Evolutionary conservation across 2,888 invertebrate species (phyloP), one percentile per base, ranked within the genome.

Genomic region (Ariolimax columbianus): DNA sequence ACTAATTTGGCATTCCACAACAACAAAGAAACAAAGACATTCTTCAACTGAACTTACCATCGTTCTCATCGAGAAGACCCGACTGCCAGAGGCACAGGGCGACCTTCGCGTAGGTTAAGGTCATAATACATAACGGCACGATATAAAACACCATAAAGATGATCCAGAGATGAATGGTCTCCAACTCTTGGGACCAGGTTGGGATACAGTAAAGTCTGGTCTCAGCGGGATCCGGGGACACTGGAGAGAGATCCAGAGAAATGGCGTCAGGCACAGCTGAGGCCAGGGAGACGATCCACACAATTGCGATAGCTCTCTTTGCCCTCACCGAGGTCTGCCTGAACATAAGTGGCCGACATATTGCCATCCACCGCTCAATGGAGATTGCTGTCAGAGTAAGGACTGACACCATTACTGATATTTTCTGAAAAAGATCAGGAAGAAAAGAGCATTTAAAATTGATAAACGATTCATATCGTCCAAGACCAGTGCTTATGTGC

Each of bases 301-400:
- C 97, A 88, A 97, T 95, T 77, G 96, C 95, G 88, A 97, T 97
- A 79, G 96, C 97, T 0, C 96, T 96, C 94, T 97, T 96, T 51
- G 97, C 97, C 77, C 97, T 95, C 59, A 96, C 95, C 0, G 97
- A 97, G 26, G 97, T 97, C 26, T 97, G 97, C 93, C 97, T 97
- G 95, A 97, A 97, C 94, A 96, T 96, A 51, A 98, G 95, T 7
- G 98, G 98, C 94, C 96, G 97, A 94, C 97, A 98, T 93, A 98
- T 98, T 89, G 98, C 98, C 95, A 98, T 97, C 97, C 97, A 98
- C 90, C 98, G 96, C 94, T 98, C 98, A 91, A 98, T 96, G 0
- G 98, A 97, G 94, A 98, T 98, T 95, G 97, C 97, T 26, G 97
- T 97, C 92, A 98, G 95, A 6, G 98, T 98, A 92, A 98, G 95